Evolutionary conservation across 2,888 invertebrate genomes (phyloP).

Genomic region (Drosophila borborema): DNA sequence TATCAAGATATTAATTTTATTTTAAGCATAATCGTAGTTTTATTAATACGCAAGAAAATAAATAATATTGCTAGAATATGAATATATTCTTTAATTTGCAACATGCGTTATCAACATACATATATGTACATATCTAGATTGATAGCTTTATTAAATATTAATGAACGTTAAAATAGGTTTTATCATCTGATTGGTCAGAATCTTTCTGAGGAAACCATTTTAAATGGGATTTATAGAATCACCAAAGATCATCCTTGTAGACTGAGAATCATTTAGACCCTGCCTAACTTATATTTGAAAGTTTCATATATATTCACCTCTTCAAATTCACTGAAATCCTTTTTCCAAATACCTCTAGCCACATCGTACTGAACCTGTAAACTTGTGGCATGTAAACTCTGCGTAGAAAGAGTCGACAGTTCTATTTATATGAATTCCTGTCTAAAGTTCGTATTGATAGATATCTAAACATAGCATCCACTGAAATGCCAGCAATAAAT

Average conservation of each 20-base stretch:
- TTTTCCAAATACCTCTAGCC: background rate
- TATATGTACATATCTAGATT: no score
- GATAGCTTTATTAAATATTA: no score
- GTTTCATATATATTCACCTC: background rate
- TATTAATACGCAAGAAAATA: no score
- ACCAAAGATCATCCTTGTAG: background rate
- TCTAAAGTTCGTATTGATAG: conserved; percentile 32
- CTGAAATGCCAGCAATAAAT: conserved; percentile 50
- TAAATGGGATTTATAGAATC: background rate
- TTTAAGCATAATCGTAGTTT: no score
- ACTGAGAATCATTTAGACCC: background rate
- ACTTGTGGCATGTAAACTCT: background rate
- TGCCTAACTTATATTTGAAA: no score
- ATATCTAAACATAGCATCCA: conserved; percentile 52
- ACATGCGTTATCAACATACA: no score
- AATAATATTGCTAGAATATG: no score
- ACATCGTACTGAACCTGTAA: background rate
- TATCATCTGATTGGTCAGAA: background rate
- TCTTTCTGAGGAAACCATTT: background rate
- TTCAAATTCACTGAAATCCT: background rate
- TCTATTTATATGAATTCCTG: conserved; percentile 32
- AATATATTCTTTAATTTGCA: no score
- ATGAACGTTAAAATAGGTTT: background rate
- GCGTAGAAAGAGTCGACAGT: background rate
- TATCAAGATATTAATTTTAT: no score